Evolutionary conservation across 1,140 invertebrate species (phyloP), one percentile per base, ranked within the genome.

Genomic region (Dreissena rostriformis): DNA sequence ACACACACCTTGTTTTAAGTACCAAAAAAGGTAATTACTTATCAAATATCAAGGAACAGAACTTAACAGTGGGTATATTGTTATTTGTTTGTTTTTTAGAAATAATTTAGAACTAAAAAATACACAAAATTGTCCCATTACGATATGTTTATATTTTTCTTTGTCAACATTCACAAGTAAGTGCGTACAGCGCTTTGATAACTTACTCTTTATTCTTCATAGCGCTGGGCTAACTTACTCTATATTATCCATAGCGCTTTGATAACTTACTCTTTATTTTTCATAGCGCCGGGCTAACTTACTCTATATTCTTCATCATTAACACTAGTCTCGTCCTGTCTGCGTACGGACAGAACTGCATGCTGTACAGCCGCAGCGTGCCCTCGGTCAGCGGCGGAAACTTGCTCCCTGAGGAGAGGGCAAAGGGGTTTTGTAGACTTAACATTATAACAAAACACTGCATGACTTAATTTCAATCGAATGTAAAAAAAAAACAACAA

Each of bases 291-390:
- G 26, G n/a, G 19, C 15, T 15, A 29, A 88, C 96, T 95, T 94
- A 97, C 95, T 96, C 96, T 79, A 98, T 95, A 85, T 96, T 95
- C 94, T 98, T 98, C 19, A 97, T 96, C 84, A 96, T 96, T 19
- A 98, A 93, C 0, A 97, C 96, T 10, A 98, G 94, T 86, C 97
- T 95, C 24, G 96, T 95, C 82, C 97, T 95, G 90, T 98, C 96
- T 0, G 97, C 97, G 91, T 96, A 98, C 0, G 98, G 97, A 92
- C 97, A 98, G 92, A 96, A 98, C 83, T 97, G 95, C 97, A 96
- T 98, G 73, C 96, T 97, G 91, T 97, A 98, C 0, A 98, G 92
- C 5, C 97, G 95, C 61, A 97, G 89, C 90, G 96, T 96, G 10
- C 96, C 96, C 86, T 94, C 91, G 39, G 94, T 90, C 0, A 95